phyloP scores from a whole-genome alignment of 2,797 vertebrate genomes.

The Acipenser transmontanus region DNA sequence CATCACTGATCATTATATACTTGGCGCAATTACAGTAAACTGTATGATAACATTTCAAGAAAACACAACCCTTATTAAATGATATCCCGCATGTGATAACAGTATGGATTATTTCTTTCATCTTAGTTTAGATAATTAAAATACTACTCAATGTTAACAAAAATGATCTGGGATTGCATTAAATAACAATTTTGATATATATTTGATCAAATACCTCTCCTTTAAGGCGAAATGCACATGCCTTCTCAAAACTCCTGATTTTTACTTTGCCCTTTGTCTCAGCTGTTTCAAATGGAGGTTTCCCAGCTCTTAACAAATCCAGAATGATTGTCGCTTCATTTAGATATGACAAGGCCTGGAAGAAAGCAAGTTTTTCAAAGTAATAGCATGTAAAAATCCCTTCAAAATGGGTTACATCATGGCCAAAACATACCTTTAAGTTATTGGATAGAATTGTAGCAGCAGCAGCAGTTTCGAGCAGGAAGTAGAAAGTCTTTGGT shows the following conservation, averaged over 20 bases:
- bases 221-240: constrained; percentile 20
- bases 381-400: background rate
- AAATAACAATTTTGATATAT: too few relatives aligned
- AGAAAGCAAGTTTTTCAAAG: background rate
- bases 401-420: background rate
- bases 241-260: constrained; percentile 23
- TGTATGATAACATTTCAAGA: too few relatives aligned
- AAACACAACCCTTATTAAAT: too few relatives aligned
- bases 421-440: constrained; percentile 12
- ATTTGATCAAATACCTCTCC: constrained; percentile 22
- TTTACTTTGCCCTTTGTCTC: constrained; percentile 8
- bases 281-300: constrained; percentile 19
- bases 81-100: too few relatives aligned
- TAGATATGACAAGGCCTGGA: constrained; percentile 24
- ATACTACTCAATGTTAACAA: too few relatives aligned
- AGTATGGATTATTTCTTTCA: too few relatives aligned
- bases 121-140: too few relatives aligned
- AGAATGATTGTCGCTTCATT: constrained; percentile 20
- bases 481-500: constrained; percentile 21
- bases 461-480: constrained; percentile 21
- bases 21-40: too few relatives aligned
- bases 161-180: too few relatives aligned
- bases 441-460: constrained; percentile 16
- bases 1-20: too few relatives aligned
- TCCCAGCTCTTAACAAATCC: constrained; percentile 18